Conservation (phyloP, 2,113 vertebrate species). For the Epinephelus fuscoguttatus region DNA sequence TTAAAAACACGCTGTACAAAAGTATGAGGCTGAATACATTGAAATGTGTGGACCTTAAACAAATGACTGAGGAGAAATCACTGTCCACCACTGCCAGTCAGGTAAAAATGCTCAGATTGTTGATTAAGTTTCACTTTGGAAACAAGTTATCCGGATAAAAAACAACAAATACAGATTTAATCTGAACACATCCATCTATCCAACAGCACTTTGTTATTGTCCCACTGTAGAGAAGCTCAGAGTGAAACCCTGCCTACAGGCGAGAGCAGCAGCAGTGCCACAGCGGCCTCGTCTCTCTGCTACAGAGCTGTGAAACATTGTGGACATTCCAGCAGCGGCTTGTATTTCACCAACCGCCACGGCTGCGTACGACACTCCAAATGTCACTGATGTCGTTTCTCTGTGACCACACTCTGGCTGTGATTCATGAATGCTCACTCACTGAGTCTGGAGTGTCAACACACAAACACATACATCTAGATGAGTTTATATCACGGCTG, state of each 20-base stretch:
- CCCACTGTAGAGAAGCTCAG: not conserved
- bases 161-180: no score
- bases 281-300: not conserved
- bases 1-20: no score
- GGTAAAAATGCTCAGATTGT: not conserved
- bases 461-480: not conserved
- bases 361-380: constrained; percentile 26
- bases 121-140: not conserved
- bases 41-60: no score
- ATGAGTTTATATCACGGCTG: not conserved
- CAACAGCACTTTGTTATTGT: not conserved
- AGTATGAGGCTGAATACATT: no score
- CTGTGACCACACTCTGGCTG: constrained; percentile 12
- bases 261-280: not conserved
- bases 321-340: constrained; percentile 48
- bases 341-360: constrained; percentile 66
- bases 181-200: not conserved
- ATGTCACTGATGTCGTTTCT: constrained; percentile 57
- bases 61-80: no score
- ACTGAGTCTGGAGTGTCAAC: not conserved
- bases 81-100: not conserved
- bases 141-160: no score
- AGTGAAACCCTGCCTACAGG: not conserved
- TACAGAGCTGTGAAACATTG: constrained; percentile 23
- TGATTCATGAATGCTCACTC: constrained; percentile 47